Evolutionary conservation across 1,140 invertebrate species (phyloP).

Genomic region (Oedothorax gibbosus): DNA sequence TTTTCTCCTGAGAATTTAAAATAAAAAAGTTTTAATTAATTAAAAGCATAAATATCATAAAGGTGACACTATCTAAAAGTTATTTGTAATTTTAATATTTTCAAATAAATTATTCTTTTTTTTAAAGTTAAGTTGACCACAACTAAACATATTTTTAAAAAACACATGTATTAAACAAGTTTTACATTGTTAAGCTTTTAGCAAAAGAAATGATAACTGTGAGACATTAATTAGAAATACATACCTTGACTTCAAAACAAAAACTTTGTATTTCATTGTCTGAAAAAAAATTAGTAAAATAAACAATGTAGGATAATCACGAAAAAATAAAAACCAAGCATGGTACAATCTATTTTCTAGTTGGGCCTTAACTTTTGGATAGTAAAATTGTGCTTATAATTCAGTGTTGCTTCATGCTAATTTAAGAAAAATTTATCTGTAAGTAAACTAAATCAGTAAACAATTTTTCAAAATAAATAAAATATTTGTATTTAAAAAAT

Average conservation of each 20-base stretch:
- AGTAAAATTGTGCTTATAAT: background rate
- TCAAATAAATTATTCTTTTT: too few species aligned
- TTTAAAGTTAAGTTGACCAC: too few species aligned
- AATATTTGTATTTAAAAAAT: background rate
- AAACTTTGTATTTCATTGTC: background rate
- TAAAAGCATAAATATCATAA: too few species aligned
- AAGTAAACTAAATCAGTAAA: background rate
- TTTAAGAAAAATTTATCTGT: too few species aligned
- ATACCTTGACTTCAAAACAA: constrained; percentile 30
- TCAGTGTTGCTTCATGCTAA: background rate
- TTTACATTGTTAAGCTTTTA: background rate
- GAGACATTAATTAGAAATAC: background rate
- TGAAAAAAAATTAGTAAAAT: background rate
- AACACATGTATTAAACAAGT: background rate
- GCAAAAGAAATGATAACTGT: background rate
- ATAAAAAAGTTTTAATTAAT: too few species aligned
- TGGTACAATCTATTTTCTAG: background rate
- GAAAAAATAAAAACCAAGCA: background rate
- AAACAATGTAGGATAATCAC: background rate
- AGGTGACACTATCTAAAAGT: too few species aligned
- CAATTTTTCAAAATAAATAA: background rate
- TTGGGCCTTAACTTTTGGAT: background rate
- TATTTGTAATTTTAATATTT: too few species aligned
- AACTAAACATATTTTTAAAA: background rate
- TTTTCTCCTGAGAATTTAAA: background rate